These are phyloP conservation scores for Gallirallus australis DNA, from an alignment of 2,797 vertebrate genomes.

Conservation along the genomic window DNA sequence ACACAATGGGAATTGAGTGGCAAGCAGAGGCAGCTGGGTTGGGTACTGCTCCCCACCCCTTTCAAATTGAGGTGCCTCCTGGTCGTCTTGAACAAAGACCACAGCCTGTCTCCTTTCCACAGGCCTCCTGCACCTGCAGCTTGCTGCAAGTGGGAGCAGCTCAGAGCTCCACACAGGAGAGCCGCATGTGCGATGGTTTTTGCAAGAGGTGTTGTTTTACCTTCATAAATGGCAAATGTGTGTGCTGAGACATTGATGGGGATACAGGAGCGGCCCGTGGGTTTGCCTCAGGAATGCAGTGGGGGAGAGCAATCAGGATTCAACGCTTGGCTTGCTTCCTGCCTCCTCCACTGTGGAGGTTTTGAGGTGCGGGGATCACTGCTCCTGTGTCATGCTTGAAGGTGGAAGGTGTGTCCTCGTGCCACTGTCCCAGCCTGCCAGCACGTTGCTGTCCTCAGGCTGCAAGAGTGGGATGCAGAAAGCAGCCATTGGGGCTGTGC, in stretches of 20 bases:
- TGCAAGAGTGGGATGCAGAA: not conserved
- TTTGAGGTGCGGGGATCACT: not conserved
- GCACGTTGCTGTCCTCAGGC: not conserved
- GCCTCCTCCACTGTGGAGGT: not conserved
- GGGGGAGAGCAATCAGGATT: not conserved
- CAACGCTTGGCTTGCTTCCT: not conserved
- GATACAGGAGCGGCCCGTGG: not conserved
- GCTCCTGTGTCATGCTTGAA: rapidly evolving
- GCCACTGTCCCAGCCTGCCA: not conserved
- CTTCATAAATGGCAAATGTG: not conserved
- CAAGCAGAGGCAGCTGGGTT: not conserved
- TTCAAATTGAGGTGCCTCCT: not conserved
- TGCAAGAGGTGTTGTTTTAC: not conserved
- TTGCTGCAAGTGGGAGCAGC: not conserved
- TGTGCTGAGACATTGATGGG: not conserved
- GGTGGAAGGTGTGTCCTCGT: not conserved
- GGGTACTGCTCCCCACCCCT: not conserved
- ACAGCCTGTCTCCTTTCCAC: not conserved
- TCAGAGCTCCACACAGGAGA: not conserved
- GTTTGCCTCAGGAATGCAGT: not conserved
- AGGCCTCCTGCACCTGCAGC: not conserved
- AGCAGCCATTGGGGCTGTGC: rapidly evolving
- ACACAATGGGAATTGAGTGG: not conserved
- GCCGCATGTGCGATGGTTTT: not conserved
- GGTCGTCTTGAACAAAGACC: not conserved